phyloP scores from a whole-genome alignment of 2,797 vertebrate genomes.

The Masticophis lateralis region DNA sequence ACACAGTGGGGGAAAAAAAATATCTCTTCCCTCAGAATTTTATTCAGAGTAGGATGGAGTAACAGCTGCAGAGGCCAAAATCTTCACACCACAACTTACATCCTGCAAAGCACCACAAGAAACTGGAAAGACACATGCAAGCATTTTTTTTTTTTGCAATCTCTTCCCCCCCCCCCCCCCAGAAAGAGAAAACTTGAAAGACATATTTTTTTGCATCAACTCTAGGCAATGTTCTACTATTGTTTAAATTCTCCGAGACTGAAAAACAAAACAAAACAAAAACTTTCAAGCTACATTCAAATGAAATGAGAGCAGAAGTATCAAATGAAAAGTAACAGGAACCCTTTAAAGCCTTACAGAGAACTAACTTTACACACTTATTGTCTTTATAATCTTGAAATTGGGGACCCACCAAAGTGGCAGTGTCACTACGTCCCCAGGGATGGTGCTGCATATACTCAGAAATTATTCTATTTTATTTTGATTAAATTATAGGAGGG shows the following conservation, averaged over 20 bases:
- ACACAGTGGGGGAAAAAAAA: not conserved
- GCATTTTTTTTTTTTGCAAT: no score
- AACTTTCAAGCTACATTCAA: not conserved
- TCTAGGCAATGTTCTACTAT: not conserved
- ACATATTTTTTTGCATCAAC: not conserved
- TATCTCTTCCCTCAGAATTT: not conserved
- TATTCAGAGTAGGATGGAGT: not conserved
- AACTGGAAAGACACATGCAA: not conserved
- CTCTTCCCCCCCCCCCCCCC: not conserved
- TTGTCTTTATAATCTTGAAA: not conserved
- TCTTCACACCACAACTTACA: not conserved
- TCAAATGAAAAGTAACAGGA: not conserved
- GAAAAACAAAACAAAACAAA: not conserved
- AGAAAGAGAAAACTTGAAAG: not conserved
- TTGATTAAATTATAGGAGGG: not conserved
- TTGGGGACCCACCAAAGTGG: not conserved
- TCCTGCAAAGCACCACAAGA: not conserved
- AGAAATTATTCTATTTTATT: not conserved
- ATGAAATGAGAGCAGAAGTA: not conserved
- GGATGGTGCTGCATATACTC: not conserved
- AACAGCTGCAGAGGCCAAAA: not conserved
- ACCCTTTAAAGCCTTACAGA: not conserved
- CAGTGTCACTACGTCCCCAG: not conserved
- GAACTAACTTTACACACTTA: not conserved
- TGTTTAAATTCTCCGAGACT: not conserved